Evolutionary conservation across 2,113 vertebrate species (phyloP).

Genomic region (Chelonoidis abingdonii): DNA sequence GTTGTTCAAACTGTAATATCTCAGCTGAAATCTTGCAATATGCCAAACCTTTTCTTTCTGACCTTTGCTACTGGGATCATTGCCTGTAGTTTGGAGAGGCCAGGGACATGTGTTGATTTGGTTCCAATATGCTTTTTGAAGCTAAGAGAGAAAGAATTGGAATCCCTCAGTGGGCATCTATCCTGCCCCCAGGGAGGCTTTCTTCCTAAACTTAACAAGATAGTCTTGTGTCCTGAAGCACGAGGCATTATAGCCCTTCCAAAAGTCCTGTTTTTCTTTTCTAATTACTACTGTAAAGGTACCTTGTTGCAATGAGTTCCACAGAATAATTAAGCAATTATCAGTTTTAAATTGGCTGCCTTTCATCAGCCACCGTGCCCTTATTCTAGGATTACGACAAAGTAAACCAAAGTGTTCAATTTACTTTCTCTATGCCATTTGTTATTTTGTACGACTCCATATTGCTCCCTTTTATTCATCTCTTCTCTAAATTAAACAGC

Average conservation of each 20-base stretch:
- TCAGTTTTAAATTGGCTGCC: not conserved
- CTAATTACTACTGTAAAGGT: not conserved
- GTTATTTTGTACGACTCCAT: not conserved
- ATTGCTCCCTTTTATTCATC: not conserved
- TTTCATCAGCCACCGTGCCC: not conserved
- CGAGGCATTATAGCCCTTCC: not conserved
- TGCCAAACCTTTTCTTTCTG: not conserved
- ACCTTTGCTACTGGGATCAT: not conserved
- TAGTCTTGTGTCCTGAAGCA: not conserved
- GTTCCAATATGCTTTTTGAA: slow-evolving; percentile 76
- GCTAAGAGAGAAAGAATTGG: not conserved
- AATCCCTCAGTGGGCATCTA: not conserved
- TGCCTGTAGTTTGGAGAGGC: not conserved
- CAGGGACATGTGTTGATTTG: slow-evolving; percentile 54
- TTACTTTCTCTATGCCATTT: not conserved
- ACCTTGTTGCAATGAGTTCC: not conserved
- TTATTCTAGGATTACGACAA: not conserved
- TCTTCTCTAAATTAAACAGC: not conserved
- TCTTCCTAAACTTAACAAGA: not conserved
- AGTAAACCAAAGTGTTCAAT: not conserved
- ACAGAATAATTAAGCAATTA: accelerated
- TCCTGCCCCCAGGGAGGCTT: no score
- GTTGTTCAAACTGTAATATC: not conserved
- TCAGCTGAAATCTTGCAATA: not conserved
- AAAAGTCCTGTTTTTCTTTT: accelerated